A percentile compares a stretch with the other conserved stretches of the same genome.
Conservation (phyloP, 35 echinoderm and acorn worm species). For the Strongylocentrotus purpuratus region DNA sequence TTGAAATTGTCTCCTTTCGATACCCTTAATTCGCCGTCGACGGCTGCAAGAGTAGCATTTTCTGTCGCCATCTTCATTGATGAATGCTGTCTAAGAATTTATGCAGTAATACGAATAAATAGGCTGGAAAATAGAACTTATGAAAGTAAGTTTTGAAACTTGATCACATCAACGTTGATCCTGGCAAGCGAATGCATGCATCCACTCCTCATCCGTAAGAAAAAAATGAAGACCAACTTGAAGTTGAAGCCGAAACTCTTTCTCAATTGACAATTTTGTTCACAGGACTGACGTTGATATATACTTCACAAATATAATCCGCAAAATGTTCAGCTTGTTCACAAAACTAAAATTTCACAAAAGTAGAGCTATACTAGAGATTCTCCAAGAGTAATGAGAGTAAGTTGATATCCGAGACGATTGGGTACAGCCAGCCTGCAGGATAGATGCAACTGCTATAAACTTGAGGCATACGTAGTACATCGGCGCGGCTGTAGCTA, state of each 20-base stretch:
- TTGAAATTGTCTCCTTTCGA: conserved; percentile 2
- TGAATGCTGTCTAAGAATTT: neutral
- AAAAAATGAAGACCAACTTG: neutral
- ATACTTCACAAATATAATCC: neutral
- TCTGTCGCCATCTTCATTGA: conserved; percentile 55
- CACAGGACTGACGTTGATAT: neutral
- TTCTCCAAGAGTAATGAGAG: too few relatives aligned
- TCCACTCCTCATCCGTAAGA: neutral
- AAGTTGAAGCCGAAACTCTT: neutral
- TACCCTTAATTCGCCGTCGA: conserved; percentile 37
- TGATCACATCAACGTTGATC: neutral
- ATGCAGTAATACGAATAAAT: conserved; percentile 1
- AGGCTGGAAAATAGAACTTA: neutral
- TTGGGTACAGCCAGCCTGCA: too few relatives aligned
- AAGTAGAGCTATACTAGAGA: neutral
- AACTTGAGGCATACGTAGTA: too few relatives aligned
- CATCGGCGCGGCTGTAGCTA: too few relatives aligned
- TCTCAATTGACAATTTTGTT: neutral
- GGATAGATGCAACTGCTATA: too few relatives aligned
- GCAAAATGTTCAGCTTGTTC: neutral
- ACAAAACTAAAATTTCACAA: neutral
- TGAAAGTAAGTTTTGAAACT: neutral
- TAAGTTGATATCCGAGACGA: too few relatives aligned
- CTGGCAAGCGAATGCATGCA: neutral
- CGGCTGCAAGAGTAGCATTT: conserved; percentile 1